Conservation (phyloP, 2,888 invertebrate species). For the Sphaeridia pumilis region DNA sequence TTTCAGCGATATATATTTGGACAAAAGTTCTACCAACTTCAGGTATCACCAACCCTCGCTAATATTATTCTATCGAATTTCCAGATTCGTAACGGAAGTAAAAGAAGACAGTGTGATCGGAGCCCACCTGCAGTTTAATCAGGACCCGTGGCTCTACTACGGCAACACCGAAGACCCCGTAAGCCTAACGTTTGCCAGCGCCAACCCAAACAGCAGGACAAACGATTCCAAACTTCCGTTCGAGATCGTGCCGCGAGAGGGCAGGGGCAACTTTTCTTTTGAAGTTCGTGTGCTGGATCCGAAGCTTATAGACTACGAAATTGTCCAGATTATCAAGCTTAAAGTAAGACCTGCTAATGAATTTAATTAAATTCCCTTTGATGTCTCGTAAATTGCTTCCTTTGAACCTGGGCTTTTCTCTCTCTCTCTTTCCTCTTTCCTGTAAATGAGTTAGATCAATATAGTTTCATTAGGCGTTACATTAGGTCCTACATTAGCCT, state of each 20-base stretch:
- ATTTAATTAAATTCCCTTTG: no score
- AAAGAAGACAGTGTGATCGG: conserved; percentile 34
- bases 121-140: conserved; percentile 6
- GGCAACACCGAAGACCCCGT: conserved; percentile 29
- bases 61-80: no score
- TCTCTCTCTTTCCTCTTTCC: no score
- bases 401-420: no score
- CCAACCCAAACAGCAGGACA: conserved; percentile 3
- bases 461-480: no score
- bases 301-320: conserved; percentile 71
- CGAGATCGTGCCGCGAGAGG: conserved; percentile 71
- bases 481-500: no score
- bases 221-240: conserved; percentile 43
- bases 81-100: conserved; percentile 35
- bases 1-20: no score
- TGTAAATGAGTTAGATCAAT: no score
- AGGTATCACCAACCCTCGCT: no score
- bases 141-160: conserved; percentile 24
- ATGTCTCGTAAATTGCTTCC: no score
- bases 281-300: conserved; percentile 73
- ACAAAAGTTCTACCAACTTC: no score
- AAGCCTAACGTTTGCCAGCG: conserved; percentile 19
- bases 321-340: conserved; percentile 58
- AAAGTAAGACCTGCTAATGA: conserved; percentile 52
- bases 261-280: conserved; percentile 65